Percentiles rank a stretch among this genome's conserved stretches.
These are phyloP conservation scores for Varecia variegata DNA, from an alignment of 2,797 vertebrate genomes.

Conservation along the genomic window DNA sequence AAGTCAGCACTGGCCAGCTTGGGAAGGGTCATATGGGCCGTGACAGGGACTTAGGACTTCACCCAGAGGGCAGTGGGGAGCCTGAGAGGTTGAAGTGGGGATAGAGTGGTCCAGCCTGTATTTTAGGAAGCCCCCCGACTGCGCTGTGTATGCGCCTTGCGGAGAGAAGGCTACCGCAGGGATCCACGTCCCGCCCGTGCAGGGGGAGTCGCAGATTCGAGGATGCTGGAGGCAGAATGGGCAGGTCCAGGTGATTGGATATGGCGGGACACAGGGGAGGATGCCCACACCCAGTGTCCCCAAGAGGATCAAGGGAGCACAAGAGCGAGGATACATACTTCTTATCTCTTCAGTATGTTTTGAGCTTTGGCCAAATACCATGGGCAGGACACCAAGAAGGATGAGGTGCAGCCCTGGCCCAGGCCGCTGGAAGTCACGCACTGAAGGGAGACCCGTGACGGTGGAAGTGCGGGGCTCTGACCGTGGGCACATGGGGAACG, in stretches of 20 bases:
- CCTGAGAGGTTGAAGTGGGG: not conserved
- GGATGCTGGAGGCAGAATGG: no score
- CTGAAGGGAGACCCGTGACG: not conserved
- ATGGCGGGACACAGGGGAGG: rapidly evolving
- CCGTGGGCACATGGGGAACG: rapidly evolving
- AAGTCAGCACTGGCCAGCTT: not conserved
- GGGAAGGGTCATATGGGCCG: not conserved
- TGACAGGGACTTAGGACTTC: not conserved
- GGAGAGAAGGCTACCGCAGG: rapidly evolving
- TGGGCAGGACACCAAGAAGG: not conserved
- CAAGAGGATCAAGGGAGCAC: not conserved
- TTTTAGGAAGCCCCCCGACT: not conserved
- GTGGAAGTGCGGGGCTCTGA: not conserved
- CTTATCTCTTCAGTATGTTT: not conserved
- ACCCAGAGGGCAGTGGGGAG: not conserved
- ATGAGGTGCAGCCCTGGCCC: not conserved
- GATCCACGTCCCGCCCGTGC: rapidly evolving
- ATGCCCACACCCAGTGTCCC: rapidly evolving
- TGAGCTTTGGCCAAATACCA: not conserved
- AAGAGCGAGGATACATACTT: not conserved
- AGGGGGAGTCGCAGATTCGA: not conserved
- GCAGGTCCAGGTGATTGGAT: not conserved
- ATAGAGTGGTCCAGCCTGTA: rapidly evolving
- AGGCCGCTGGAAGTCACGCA: not conserved
- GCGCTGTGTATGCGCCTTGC: rapidly evolving